phyloP scores from a whole-genome alignment of 2,888 invertebrate genomes.

The Lasiommata megera region DNA sequence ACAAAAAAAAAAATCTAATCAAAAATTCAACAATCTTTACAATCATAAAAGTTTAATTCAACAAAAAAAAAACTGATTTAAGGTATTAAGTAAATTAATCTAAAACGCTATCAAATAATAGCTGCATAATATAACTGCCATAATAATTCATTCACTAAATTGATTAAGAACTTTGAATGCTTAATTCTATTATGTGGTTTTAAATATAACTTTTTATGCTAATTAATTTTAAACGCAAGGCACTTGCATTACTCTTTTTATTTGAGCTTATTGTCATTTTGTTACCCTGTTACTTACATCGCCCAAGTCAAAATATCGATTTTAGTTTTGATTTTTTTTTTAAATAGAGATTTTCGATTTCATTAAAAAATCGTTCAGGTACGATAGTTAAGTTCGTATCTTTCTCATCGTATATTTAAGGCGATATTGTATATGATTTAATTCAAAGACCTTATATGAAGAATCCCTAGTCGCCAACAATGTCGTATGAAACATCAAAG shows the following conservation, averaged over 20 bases:
- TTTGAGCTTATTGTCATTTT: constrained; percentile 64
- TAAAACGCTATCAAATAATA: constrained; percentile 14
- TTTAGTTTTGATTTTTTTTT: neutral
- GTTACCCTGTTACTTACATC: constrained; percentile 56
- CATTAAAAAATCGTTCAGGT: neutral
- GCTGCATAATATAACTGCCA: constrained; percentile 39
- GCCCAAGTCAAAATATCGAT: constrained; percentile 14
- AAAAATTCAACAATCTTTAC: constrained; percentile 65
- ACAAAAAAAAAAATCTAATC: constrained; percentile 44
- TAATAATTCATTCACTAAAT: constrained; percentile 23
- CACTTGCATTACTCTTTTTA: constrained; percentile 38
- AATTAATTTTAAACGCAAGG: constrained; percentile 42
- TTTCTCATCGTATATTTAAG: neutral
- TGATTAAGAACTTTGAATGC: constrained; percentile 1
- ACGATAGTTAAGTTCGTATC: neutral
- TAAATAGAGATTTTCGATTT: neutral
- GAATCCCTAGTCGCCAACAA: too few relatives aligned
- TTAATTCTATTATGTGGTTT: constrained; percentile 1
- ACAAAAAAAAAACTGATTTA: constrained; percentile 46
- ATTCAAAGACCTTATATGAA: too few relatives aligned
- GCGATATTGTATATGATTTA: neutral
- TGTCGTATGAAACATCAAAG: too few relatives aligned
- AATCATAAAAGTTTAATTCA: constrained; percentile 58
- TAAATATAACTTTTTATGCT: neutral
- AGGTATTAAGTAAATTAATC: constrained; percentile 31